A percentile compares a stretch with the other conserved stretches of the same genome.
Conservation (phyloP, 2,797 vertebrate genomes). For the Hyperoplus immaculatus region DNA sequence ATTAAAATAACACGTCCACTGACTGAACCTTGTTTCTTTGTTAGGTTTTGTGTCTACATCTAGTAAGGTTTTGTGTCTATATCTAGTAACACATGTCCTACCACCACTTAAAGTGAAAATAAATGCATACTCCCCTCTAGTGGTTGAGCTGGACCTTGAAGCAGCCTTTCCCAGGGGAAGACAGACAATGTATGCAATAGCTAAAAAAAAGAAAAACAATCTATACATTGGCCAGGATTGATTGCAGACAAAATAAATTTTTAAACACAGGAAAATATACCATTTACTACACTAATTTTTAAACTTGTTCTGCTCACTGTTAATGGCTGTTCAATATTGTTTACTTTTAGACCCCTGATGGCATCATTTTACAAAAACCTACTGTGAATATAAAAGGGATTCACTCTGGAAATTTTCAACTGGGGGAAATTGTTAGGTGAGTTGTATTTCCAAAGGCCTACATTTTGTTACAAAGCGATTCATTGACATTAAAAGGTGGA, state of each 20-base stretch:
- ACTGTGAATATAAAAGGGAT: slow-evolving; percentile 27
- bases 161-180: not conserved
- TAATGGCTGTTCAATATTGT: not conserved
- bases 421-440: not conserved
- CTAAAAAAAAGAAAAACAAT: not conserved
- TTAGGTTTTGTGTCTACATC: too few species aligned
- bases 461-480: not conserved
- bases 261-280: not conserved
- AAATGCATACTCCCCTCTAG: not conserved
- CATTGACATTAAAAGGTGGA: too few species aligned
- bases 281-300: not conserved
- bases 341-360: slow-evolving; percentile 76
- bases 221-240: too few species aligned
- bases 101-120: not conserved
- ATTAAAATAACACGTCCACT: too few species aligned
- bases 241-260: not conserved
- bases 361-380: slow-evolving; percentile 61
- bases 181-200: not conserved
- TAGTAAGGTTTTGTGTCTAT: not conserved
- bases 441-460: not conserved
- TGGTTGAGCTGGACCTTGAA: not conserved
- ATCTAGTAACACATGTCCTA: not conserved
- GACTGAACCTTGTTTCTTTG: too few species aligned
- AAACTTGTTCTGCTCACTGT: not conserved
- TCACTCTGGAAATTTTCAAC: slow-evolving; percentile 1